These are phyloP conservation scores for Sternotherus odoratus DNA, from an alignment of 2,797 vertebrate genomes.

Conservation along the genomic window DNA sequence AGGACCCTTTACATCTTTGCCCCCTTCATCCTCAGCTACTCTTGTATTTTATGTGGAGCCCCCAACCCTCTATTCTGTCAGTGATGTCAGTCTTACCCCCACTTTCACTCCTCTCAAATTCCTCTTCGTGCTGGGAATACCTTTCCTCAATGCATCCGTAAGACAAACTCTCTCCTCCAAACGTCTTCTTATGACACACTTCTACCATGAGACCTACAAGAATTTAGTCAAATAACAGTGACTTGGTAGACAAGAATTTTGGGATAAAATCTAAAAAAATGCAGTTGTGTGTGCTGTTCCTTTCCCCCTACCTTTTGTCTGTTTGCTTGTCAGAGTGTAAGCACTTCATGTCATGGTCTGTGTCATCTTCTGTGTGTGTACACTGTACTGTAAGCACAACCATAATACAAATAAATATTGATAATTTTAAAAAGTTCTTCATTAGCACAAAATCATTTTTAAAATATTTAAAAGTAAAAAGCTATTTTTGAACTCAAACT, in stretches of 20 bases:
- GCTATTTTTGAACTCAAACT: neutral
- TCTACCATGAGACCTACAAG: neutral
- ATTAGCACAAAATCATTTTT: neutral
- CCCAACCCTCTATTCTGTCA: neutral
- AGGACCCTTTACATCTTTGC: neutral
- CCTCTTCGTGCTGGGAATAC: neutral
- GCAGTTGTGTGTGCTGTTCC: neutral
- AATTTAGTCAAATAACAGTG: neutral
- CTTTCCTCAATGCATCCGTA: neutral
- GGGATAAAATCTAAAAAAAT: neutral
- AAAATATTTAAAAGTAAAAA: neutral
- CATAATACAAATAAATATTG: neutral
- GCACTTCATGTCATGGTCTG: neutral
- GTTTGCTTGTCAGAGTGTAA: neutral
- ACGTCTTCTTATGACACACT: neutral
- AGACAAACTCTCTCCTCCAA: neutral
- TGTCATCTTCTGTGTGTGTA: neutral
- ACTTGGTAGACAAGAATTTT: neutral
- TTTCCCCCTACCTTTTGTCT: neutral
- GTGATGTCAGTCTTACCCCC: neutral
- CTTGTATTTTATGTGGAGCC: neutral
- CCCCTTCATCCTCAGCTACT: neutral
- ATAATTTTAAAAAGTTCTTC: neutral
- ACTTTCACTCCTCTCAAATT: neutral
- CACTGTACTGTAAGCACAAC: neutral